A percentile compares a stretch with the other conserved stretches of the same genome.
Evolutionary conservation across 2,797 vertebrate genomes (phyloP).

Genomic region (Siniperca scherzeri): DNA sequence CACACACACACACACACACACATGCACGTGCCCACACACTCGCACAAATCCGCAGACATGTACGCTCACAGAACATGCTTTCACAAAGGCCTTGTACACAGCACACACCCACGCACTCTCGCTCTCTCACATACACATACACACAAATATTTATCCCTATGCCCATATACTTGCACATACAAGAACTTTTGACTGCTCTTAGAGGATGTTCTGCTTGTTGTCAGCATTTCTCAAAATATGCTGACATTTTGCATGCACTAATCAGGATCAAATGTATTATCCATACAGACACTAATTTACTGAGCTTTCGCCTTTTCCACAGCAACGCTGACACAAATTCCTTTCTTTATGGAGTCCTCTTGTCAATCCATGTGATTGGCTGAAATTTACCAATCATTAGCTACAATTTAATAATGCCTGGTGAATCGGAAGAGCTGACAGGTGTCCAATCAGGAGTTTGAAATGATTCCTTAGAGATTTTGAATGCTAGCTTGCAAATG

Average conservation of each 20-base stretch:
- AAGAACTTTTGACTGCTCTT: slow-evolving; percentile 89
- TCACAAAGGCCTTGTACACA: slow-evolving; percentile 72
- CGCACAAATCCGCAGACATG: slow-evolving; percentile 14
- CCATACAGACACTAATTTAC: slow-evolving; percentile 86
- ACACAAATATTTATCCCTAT: slow-evolving; percentile 67
- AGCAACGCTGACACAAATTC: slow-evolving; percentile 81
- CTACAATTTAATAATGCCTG: slow-evolving; percentile 82
- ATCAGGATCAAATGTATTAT: slow-evolving; percentile 89
- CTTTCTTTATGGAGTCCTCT: slow-evolving; percentile 79
- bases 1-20: slow-evolving; percentile 24
- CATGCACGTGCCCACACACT: slow-evolving; percentile 29
- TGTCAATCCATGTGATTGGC: slow-evolving; percentile 84
- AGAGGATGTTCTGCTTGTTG: slow-evolving; percentile 84
- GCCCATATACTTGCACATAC: slow-evolving; percentile 73
- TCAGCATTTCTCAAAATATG: slow-evolving; percentile 88
- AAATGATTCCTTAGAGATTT: slow-evolving; percentile 88
- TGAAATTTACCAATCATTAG: slow-evolving; percentile 89
- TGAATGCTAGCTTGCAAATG: slow-evolving; percentile 90
- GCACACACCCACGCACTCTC: slow-evolving; percentile 59
- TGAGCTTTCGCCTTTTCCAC: slow-evolving; percentile 77
- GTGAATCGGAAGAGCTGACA: slow-evolving; percentile 86
- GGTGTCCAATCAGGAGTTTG: slow-evolving; percentile 91
- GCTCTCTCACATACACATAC: slow-evolving; percentile 29
- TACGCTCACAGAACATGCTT: slow-evolving; percentile 66
- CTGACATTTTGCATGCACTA: slow-evolving; percentile 86